Conservation (phyloP, 2,113 vertebrate species). For the Synchiropus splendidus region DNA sequence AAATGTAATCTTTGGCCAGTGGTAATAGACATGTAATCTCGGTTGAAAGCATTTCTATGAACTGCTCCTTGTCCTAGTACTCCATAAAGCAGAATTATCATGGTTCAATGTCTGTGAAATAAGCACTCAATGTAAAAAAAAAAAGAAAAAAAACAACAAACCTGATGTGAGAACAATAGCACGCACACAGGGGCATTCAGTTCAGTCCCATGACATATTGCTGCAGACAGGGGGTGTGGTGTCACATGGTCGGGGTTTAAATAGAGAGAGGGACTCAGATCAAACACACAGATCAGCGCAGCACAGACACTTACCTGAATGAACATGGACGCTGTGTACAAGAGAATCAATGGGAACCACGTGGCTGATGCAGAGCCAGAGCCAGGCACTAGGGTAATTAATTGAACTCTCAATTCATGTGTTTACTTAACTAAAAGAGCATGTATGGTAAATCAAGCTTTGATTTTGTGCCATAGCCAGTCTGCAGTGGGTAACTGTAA, state of each 20-base stretch:
- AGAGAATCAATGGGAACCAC: slow-evolving; percentile 38
- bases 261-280: slow-evolving; percentile 7
- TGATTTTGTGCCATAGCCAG: neutral
- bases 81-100: too few species aligned
- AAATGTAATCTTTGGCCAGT: too few species aligned
- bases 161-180: slow-evolving; percentile 14
- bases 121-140: too few species aligned
- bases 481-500: too few species aligned
- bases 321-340: slow-evolving; percentile 61
- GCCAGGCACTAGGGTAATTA: slow-evolving; percentile 23
- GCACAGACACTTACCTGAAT: slow-evolving; percentile 1
- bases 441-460: neutral
- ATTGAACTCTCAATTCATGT: neutral
- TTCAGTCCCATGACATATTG: slow-evolving; percentile 40
- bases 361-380: slow-evolving; percentile 7
- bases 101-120: too few species aligned
- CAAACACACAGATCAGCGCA: slow-evolving; percentile 13
- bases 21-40: too few species aligned
- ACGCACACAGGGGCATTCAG: slow-evolving; percentile 39
- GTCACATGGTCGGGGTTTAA: slow-evolving; percentile 50
- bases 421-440: neutral
- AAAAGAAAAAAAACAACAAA: too few species aligned
- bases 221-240: slow-evolving; percentile 29
- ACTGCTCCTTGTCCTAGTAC: too few species aligned
- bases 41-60: too few species aligned